Conservation (phyloP, 2,113 vertebrate genomes). For the Mionectes macconnelli region DNA sequence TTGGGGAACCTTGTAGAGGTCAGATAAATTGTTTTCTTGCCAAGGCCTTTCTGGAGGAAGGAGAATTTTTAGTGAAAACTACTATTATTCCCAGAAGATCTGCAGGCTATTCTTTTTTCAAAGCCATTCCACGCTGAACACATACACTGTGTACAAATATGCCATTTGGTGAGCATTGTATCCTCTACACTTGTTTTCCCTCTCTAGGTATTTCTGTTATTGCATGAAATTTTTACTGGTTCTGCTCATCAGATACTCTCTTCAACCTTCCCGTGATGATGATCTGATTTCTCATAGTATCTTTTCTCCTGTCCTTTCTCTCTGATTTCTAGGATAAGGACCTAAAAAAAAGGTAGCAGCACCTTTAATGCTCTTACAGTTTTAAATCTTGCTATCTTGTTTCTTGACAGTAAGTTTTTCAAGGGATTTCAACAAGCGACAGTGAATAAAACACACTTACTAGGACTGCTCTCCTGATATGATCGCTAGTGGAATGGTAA, state of each 20-base stretch:
- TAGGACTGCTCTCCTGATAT: background rate
- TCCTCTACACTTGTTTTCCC: background rate
- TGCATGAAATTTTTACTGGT: background rate
- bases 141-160: background rate
- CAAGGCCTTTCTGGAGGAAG: background rate
- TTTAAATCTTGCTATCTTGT: background rate
- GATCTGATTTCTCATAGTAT: background rate
- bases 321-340: background rate
- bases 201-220: background rate
- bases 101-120: background rate
- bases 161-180: background rate
- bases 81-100: background rate
- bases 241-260: background rate
- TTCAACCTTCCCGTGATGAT: background rate
- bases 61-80: background rate
- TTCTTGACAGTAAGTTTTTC: background rate
- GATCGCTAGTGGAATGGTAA: background rate
- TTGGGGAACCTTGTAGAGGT: background rate
- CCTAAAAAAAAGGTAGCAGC: background rate
- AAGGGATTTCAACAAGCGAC: background rate
- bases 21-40: background rate
- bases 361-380: background rate
- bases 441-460: background rate
- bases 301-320: background rate
- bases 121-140: background rate